These are phyloP conservation scores for Suricata suricatta DNA, from an alignment of 2,113 vertebrate species.

Conservation along the genomic window DNA sequence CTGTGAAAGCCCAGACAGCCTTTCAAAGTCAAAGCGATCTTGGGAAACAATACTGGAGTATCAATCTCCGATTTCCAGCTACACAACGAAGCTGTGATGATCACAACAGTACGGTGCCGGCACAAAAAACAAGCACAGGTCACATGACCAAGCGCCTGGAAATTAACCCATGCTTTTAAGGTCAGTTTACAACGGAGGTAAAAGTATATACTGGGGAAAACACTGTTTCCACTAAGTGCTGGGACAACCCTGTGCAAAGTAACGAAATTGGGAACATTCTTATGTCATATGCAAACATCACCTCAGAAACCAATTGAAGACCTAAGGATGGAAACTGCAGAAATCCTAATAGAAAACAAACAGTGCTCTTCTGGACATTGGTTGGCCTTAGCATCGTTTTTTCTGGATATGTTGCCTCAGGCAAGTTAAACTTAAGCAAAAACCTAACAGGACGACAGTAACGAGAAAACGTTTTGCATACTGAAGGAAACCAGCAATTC, in stretches of 20 bases:
- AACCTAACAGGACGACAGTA: neutral
- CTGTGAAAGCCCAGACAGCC: neutral
- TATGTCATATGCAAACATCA: neutral
- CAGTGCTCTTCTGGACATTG: neutral
- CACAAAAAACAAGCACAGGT: neutral
- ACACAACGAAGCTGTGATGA: neutral
- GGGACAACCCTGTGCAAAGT: neutral
- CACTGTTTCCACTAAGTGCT: neutral
- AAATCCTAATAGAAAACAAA: neutral
- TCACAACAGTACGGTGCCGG: neutral
- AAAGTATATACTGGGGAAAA: neutral
- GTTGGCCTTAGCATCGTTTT: neutral
- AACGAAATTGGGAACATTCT: neutral
- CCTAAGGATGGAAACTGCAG: neutral
- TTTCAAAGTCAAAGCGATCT: neutral
- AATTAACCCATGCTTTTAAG: neutral
- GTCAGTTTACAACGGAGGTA: neutral
- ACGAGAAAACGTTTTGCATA: neutral
- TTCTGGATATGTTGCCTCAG: neutral
- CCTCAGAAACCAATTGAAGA: too few relatives aligned
- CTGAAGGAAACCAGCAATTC: neutral
- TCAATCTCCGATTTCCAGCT: neutral
- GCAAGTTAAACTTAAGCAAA: neutral
- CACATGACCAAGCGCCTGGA: neutral
- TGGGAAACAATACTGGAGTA: neutral